Evolutionary conservation across 2,888 invertebrate species (phyloP).

Genomic region (Tenthredo amoena): DNA sequence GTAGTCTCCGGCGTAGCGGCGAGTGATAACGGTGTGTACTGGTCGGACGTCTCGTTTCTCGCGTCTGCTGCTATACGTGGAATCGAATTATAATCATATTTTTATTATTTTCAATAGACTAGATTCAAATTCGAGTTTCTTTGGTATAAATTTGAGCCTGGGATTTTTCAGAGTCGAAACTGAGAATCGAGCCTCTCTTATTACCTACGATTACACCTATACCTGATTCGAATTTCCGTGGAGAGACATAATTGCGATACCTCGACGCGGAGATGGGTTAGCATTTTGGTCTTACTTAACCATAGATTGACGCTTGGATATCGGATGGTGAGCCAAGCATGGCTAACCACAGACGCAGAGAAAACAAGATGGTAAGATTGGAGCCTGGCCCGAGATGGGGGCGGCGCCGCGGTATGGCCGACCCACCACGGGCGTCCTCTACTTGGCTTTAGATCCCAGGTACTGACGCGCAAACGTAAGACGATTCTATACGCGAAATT

Average conservation of each 20-base stretch:
- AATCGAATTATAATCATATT: background rate
- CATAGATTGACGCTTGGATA: conserved; percentile 44
- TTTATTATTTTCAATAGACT: background rate
- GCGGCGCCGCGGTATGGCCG: conserved; percentile 75
- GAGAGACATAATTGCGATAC: background rate
- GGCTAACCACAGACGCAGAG: conserved; percentile 73
- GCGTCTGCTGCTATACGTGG: background rate
- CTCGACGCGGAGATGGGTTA: background rate
- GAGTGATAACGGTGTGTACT: conserved; percentile 31
- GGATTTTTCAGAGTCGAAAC: background rate
- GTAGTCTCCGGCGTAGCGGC: background rate
- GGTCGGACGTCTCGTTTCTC: background rate
- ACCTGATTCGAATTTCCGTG: background rate
- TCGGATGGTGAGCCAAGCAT: conserved; percentile 65
- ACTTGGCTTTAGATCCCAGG: conserved; percentile 43
- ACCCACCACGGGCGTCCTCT: conserved; percentile 65
- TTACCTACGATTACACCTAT: background rate
- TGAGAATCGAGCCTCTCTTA: background rate
- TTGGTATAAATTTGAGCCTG: background rate
- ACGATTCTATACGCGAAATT: conserved; percentile 49
- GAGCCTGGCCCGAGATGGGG: conserved; percentile 72
- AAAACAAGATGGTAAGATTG: conserved; percentile 76
- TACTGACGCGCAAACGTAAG: conserved; percentile 66
- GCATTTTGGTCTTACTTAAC: conserved; percentile 30
- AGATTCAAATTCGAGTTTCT: background rate